A percentile compares a stretch with the other conserved stretches of the same genome.
Conservation (phyloP, 2,797 vertebrate genomes). For the Pantherophis alleghaniensis region DNA sequence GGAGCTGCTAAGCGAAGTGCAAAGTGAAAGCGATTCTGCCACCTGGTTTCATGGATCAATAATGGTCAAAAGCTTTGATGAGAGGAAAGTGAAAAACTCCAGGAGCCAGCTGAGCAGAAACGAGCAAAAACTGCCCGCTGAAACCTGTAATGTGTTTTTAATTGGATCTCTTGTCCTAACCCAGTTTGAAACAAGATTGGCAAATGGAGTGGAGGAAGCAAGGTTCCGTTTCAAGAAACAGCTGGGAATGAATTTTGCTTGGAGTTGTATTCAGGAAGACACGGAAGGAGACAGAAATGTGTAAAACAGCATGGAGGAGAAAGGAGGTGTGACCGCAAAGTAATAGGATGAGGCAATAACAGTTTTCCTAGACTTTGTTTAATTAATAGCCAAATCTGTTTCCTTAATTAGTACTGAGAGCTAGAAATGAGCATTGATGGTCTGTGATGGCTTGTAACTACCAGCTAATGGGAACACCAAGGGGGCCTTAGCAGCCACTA, state of each 20-base stretch:
- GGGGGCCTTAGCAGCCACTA: background rate
- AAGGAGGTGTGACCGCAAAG: background rate
- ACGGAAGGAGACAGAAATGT: background rate
- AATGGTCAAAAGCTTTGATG: conserved; percentile 27
- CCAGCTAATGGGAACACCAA: background rate
- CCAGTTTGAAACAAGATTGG: background rate
- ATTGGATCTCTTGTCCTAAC: conserved; percentile 12
- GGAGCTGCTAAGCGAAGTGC: conserved; percentile 13
- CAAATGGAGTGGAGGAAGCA: background rate
- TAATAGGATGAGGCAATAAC: background rate
- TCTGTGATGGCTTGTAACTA: background rate
- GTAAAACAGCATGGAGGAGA: background rate
- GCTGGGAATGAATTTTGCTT: background rate
- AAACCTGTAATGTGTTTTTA: conserved; percentile 13
- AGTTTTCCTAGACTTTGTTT: background rate
- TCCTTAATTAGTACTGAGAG: background rate
- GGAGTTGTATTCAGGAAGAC: background rate
- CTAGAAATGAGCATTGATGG: background rate
- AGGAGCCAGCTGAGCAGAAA: conserved; percentile 8
- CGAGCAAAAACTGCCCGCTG: background rate
- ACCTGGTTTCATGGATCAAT: conserved; percentile 3
- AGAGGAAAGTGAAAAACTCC: conserved; percentile 6
- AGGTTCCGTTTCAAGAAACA: background rate
- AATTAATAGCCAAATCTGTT: background rate
- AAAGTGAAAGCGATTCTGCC: background rate